phyloP scores from a whole-genome alignment of 2,797 vertebrate species.

The Acanthopagrus latus region DNA sequence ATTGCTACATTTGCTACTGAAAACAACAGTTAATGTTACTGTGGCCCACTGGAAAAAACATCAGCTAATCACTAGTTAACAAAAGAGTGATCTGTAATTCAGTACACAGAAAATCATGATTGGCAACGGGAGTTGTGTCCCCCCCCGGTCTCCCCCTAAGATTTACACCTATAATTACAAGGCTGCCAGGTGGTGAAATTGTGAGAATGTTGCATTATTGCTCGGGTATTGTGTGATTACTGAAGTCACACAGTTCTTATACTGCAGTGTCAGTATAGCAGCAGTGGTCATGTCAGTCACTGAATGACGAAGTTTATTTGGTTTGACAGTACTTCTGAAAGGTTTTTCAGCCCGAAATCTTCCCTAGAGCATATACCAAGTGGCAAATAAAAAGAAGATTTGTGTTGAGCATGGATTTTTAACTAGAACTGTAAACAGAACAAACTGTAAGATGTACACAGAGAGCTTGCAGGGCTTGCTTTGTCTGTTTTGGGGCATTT shows the following conservation, averaged over 20 bases:
- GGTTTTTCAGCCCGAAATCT: neutral
- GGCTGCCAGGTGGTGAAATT: too few species aligned
- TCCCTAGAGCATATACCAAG: neutral
- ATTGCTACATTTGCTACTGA: too few species aligned
- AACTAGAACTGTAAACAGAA: neutral
- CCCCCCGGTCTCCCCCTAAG: too few species aligned
- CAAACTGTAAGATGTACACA: neutral
- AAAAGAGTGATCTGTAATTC: too few species aligned
- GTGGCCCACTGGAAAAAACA: too few species aligned
- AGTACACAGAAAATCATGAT: too few species aligned
- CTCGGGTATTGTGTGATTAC: neutral
- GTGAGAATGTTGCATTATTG: neutral
- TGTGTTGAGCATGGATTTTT: neutral
- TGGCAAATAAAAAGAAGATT: neutral
- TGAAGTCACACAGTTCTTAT: neutral
- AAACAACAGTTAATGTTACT: too few species aligned
- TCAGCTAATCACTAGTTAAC: too few species aligned
- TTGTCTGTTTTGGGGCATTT: neutral
- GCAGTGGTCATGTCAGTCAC: neutral
- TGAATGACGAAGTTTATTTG: neutral
- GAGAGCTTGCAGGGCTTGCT: too few species aligned
- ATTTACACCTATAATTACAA: too few species aligned
- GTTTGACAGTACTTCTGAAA: neutral
- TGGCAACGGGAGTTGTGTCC: too few species aligned
- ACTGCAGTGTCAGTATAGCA: neutral